These are phyloP conservation scores for Lamellibrachia columna DNA, from an alignment of 2,888 invertebrate species.

Conservation along the genomic window DNA sequence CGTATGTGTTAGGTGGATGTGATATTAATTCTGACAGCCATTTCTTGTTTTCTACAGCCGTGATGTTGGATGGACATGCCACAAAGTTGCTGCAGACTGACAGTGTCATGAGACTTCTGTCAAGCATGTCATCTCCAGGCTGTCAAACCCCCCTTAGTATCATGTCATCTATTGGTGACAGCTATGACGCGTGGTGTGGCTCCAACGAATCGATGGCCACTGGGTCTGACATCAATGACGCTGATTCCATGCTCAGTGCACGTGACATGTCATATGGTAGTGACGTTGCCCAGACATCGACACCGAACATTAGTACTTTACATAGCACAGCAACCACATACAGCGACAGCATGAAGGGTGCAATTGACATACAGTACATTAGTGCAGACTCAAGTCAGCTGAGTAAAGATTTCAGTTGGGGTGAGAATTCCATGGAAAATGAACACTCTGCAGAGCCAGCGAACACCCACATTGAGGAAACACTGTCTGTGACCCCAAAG, in stretches of 20 bases:
- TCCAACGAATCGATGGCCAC: constrained; percentile 38
- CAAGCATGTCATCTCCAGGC: neutral
- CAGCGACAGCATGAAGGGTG: neutral
- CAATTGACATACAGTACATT: neutral
- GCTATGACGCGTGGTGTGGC: constrained; percentile 11
- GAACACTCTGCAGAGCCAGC: neutral
- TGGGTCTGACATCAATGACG: constrained; percentile 13
- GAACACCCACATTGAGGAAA: neutral
- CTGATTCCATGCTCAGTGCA: neutral
- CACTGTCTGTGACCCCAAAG: constrained; percentile 32
- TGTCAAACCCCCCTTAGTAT: constrained; percentile 13
- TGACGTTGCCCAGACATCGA: neutral
- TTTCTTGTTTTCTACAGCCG: constrained; percentile 27
- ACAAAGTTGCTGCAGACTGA: constrained; percentile 26
- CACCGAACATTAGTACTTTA: neutral
- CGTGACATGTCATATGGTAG: neutral
- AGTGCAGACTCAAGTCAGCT: constrained; percentile 1
- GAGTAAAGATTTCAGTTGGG: constrained; percentile 1
- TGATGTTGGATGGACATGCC: constrained; percentile 29
- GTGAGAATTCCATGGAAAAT: neutral
- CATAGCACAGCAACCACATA: neutral
- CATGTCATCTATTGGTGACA: neutral
- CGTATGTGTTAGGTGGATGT: neutral
- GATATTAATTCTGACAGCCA: neutral
- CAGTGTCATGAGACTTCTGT: constrained; percentile 18